Conservation (phyloP, 2,888 invertebrate species). For the Drosophila barbarae region DNA sequence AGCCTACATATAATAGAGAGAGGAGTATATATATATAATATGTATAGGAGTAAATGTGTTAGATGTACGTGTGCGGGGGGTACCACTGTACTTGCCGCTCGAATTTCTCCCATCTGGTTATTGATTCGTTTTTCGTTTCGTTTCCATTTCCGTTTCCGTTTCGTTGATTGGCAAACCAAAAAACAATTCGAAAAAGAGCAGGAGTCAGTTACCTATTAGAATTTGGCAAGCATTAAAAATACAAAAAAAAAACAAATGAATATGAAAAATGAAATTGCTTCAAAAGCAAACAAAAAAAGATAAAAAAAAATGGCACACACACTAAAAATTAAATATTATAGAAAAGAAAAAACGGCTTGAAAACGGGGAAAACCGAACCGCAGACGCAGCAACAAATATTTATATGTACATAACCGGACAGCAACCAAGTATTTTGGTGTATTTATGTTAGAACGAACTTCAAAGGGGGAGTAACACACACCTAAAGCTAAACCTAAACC, state of each 20-base stretch:
- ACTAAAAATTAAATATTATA: conserved; percentile 45
- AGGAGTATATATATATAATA: conserved; percentile 32
- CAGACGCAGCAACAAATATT: conserved; percentile 47
- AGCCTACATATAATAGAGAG: conserved; percentile 26
- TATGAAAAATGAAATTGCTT: conserved; percentile 59
- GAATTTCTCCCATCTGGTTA: conserved; percentile 42
- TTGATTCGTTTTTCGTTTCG: conserved; percentile 42
- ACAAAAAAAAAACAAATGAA: not conserved
- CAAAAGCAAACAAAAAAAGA: conserved; percentile 61
- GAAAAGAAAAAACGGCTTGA: conserved; percentile 46
- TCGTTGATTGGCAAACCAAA: conserved; percentile 70
- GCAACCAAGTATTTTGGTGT: conserved; percentile 63
- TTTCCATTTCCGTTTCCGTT: conserved; percentile 60
- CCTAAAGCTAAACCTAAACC: conserved; percentile 13
- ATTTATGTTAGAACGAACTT: conserved; percentile 65
- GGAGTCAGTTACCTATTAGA: conserved; percentile 80
- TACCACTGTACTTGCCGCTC: conserved; percentile 37
- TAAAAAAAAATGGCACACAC: conserved; percentile 51
- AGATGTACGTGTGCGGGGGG: conserved; percentile 42
- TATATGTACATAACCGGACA: conserved; percentile 58
- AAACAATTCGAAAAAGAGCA: conserved; percentile 78
- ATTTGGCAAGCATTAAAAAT: conserved; percentile 65
- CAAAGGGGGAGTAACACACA: conserved; percentile 13
- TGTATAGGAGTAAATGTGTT: conserved; percentile 42
- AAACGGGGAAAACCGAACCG: conserved; percentile 24